These are phyloP conservation scores for Corythoichthys intestinalis DNA, from an alignment of 2,113 vertebrate species.

Conservation along the genomic window DNA sequence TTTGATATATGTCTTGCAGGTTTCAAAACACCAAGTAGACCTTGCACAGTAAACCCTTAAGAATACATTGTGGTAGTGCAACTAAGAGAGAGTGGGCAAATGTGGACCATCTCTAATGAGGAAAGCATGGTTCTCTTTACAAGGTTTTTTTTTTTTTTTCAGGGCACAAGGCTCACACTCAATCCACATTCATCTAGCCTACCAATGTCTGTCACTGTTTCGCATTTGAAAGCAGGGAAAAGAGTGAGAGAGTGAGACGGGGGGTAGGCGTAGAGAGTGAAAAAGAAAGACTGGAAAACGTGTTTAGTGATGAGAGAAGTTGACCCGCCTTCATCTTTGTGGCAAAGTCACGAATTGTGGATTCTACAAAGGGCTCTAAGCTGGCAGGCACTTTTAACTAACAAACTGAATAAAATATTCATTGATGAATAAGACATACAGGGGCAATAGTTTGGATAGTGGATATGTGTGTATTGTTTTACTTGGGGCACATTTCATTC, in stretches of 20 bases:
- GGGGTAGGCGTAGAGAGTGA: not conserved
- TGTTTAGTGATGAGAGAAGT: not conserved
- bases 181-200: not conserved
- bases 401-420: not conserved
- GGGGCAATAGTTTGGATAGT: not conserved
- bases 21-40: slow-evolving; percentile 44
- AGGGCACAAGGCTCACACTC: not conserved
- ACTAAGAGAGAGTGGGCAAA: slow-evolving; percentile 3
- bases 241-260: too few species aligned
- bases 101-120: not conserved
- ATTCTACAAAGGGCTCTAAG: not conserved
- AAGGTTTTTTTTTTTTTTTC: not conserved
- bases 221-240: too few species aligned
- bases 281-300: not conserved
- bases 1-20: slow-evolving; percentile 39
- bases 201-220: not conserved
- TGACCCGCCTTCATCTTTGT: not conserved
- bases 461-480: not conserved
- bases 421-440: not conserved
- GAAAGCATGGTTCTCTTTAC: not conserved
- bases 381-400: not conserved
- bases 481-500: not conserved
- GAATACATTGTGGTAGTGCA: slow-evolving; percentile 8
- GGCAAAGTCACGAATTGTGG: not conserved
- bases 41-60: slow-evolving; percentile 42